These are phyloP conservation scores for Drosophila pallidifrons DNA, from an alignment of 1,140 invertebrate genomes.

Conservation along the genomic window DNA sequence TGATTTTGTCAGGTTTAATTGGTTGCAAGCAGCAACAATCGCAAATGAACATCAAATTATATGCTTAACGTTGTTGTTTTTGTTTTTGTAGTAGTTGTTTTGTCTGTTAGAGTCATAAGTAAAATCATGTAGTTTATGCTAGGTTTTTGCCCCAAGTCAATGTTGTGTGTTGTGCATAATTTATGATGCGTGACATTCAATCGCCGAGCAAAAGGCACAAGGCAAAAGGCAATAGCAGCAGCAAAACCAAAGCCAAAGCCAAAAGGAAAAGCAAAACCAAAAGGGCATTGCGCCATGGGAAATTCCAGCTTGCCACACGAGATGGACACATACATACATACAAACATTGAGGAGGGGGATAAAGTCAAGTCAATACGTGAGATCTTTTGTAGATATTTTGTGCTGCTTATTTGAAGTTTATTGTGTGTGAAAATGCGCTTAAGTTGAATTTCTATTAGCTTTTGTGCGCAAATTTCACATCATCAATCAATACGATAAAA, in stretches of 20 bases:
- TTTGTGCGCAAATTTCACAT: constrained; percentile 81
- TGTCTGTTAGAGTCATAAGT: constrained; percentile 17
- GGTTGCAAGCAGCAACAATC: constrained; percentile 6
- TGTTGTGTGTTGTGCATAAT: constrained; percentile 79
- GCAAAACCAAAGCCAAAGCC: constrained; percentile 2
- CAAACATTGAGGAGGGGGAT: neutral
- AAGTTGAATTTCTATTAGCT: constrained; percentile 82
- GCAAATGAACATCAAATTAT: constrained; percentile 27
- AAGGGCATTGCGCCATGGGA: constrained; percentile 43
- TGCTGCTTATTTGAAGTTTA: constrained; percentile 78
- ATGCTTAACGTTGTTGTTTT: constrained; percentile 2
- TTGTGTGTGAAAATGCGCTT: constrained; percentile 84
- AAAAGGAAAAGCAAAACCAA: too few species aligned
- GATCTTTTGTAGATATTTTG: constrained; percentile 60
- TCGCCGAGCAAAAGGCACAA: constrained; percentile 61
- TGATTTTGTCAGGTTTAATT: constrained; percentile 18
- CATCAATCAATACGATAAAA: constrained; percentile 83
- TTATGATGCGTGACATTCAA: constrained; percentile 84
- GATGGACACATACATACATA: constrained; percentile 9
- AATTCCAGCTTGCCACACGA: constrained; percentile 32
- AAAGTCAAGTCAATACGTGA: constrained; percentile 65
- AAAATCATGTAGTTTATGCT: constrained; percentile 55
- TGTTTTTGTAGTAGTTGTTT: neutral
- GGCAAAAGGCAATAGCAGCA: constrained; percentile 13
- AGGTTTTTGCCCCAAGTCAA: constrained; percentile 64